phyloP scores from a whole-genome alignment of 1,140 invertebrate species.

The Ganaspis sp. region DNA sequence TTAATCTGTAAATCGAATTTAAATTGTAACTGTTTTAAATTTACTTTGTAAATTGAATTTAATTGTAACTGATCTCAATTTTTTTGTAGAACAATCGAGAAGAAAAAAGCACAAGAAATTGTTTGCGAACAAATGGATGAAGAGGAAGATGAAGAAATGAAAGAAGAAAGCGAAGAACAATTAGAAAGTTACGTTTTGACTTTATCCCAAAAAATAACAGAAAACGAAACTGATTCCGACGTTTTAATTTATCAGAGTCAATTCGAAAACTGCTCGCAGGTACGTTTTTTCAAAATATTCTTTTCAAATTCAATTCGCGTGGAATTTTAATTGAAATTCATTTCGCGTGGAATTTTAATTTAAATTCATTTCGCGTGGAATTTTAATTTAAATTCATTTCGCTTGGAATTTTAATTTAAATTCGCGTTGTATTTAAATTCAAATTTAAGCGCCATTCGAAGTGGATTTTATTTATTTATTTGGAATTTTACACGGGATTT shows the following conservation, averaged over 20 bases:
- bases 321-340: no score
- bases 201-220: constrained; percentile 78
- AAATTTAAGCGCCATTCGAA: no score
- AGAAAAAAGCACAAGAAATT: constrained; percentile 29
- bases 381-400: no score
- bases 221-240: constrained; percentile 59
- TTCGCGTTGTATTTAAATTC: no score
- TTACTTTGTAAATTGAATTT: no score
- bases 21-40: no score
- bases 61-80: no score
- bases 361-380: no score
- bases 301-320: no score
- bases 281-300: constrained; percentile 60
- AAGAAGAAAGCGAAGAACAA: constrained; percentile 68
- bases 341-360: no score
- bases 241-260: constrained; percentile 63
- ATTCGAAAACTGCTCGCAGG: constrained; percentile 83
- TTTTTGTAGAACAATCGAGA: constrained; percentile 4
- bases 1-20: no score
- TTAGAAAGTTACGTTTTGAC: constrained; percentile 83
- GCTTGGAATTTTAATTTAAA: no score
- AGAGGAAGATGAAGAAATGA: constrained; percentile 51
- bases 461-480: constrained; percentile 24
- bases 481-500: neutral
- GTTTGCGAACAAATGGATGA: constrained; percentile 59